Percentiles rank a stretch among this genome's conserved stretches.
These are phyloP conservation scores for Oligia fasciuncula DNA, from an alignment of 2,888 invertebrate genomes.

Conservation along the genomic window DNA sequence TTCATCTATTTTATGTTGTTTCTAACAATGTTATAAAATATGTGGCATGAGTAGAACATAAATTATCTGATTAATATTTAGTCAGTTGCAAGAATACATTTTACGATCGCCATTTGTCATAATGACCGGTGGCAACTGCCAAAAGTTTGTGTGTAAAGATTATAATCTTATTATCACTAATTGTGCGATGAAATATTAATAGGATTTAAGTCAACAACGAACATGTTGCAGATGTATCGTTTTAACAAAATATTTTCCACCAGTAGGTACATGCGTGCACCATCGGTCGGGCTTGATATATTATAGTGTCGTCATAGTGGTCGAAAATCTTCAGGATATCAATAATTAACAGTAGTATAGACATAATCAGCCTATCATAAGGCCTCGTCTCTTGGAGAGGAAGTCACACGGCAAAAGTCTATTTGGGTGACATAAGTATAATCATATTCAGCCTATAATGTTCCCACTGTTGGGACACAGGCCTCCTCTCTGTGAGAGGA, in stretches of 20 bases:
- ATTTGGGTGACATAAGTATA: too few species aligned
- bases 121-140: conserved; percentile 32
- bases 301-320: too few species aligned
- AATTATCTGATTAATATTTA: conserved; percentile 35
- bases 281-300: neutral
- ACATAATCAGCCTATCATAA: too few species aligned
- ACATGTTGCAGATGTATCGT: neutral
- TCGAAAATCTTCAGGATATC: neutral
- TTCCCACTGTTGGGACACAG: too few species aligned
- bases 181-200: neutral
- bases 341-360: neutral
- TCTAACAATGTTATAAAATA: conserved; percentile 17
- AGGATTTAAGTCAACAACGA: neutral
- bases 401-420: too few species aligned
- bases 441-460: too few species aligned
- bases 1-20: neutral
- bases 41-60: conserved; percentile 32
- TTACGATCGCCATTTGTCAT: conserved; percentile 43
- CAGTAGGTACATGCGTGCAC: neutral
- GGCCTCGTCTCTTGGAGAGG: too few species aligned
- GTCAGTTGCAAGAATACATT: conserved; percentile 38
- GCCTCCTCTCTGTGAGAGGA: too few species aligned
- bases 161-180: conserved; percentile 18
- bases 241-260: neutral
- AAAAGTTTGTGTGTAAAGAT: conserved; percentile 22